Evolutionary conservation across 2,888 invertebrate species (phyloP).

Genomic region (Pachymerium ferrugineum): DNA sequence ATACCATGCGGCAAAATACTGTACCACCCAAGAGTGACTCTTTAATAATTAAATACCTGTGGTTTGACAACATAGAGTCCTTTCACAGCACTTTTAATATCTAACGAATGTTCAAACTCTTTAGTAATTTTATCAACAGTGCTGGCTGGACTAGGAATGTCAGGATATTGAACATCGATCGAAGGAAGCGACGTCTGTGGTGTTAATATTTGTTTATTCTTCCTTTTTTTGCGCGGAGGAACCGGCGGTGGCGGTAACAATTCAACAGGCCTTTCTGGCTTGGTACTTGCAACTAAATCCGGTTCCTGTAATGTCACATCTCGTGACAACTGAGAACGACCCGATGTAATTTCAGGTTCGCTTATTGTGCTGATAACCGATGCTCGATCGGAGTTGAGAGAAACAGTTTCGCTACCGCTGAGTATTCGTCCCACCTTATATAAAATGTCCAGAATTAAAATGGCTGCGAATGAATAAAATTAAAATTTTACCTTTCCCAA

Average conservation of each 20-base stretch:
- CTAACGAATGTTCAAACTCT: constrained; percentile 77
- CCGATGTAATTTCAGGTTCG: not conserved
- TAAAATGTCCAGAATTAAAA: not conserved
- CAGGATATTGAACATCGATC: no score
- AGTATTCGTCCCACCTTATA: constrained; percentile 60
- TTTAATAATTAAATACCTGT: constrained; percentile 48
- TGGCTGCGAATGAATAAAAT: not conserved
- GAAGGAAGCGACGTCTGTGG: not conserved
- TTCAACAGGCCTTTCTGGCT: constrained; percentile 48
- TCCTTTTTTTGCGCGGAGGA: constrained; percentile 74
- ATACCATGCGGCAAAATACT: no score
- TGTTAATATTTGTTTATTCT: constrained; percentile 47
- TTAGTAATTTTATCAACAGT: constrained; percentile 71
- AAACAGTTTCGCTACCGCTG: constrained; percentile 52
- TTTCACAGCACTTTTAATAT: constrained; percentile 59
- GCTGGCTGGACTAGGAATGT: constrained; percentile 66
- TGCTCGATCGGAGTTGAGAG: not conserved
- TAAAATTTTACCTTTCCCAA: constrained; percentile 60
- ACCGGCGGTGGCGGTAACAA: constrained; percentile 58
- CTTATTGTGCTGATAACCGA: not conserved
- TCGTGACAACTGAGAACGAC: not conserved
- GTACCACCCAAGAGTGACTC: not conserved
- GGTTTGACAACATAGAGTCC: constrained; percentile 60
- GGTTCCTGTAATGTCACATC: constrained; percentile 57
- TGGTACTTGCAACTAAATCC: constrained; percentile 89